Evolutionary conservation across 1,140 invertebrate species (phyloP), one percentile per base, ranked within the genome.

Genomic region (Cyclina sinensis): DNA sequence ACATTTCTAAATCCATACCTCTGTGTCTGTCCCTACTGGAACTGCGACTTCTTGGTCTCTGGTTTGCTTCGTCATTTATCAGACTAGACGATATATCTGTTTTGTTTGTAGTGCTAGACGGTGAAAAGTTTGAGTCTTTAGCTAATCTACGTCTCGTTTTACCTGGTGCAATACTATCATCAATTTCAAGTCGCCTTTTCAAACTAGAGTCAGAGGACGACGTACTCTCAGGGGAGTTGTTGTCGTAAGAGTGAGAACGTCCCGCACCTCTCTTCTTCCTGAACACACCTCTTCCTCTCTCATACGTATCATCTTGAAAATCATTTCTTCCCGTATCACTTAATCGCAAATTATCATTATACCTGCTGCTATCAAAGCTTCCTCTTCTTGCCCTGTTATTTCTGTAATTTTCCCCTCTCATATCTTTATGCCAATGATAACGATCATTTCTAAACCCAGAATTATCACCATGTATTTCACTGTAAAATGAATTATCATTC

Each of bases 201-300:
- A 87, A 70, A 62, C 82, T 43, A 30, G 82, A 84, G 21, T 84
- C 82, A 14, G 82, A 84, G 9, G 82, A 84, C 9, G 82, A 84
- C 7, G 62, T 74, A 32, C 82, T 84, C 39, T 84, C 82, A 7
- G 82, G 82, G 21, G 82, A 84, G 48, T 70, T 84, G 48, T 84
- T 74, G 39, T 84, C 82, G 30, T 73, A 84, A 5, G 82, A 84
- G 12, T 27, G 43, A 16, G 82, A 35, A 32, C 82, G 39, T 9
- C 82, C 27, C 11, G n/a, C 39, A 5, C 68, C 39, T 35, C 30
- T 84, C 0, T 51, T 43, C 30, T 32, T 46, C 27, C 68, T 48
- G n/a, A 68, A 51, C 16, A 46, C n/a, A 3, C 24, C 24, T 51
- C 82, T 24, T 18, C 82, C 62, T 84, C 82, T 70, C 32, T 81